Evolutionary conservation across 2,797 vertebrate species (phyloP), one percentile per base, ranked within the genome.

Genomic region (Takifugu ocellatus): DNA sequence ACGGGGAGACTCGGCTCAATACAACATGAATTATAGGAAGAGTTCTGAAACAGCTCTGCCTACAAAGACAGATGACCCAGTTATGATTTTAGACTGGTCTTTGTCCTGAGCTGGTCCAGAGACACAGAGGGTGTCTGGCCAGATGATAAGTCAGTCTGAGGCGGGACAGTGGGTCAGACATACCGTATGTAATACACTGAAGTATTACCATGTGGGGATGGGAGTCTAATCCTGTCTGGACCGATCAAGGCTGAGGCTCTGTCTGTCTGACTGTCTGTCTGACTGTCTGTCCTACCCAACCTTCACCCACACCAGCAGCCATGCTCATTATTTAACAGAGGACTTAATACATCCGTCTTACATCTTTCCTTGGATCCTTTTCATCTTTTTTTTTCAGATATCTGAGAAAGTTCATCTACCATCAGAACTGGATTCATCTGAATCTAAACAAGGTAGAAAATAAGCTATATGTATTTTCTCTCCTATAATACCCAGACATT

Each of bases 361-460:
- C 33, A 33, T 27, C 33, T 43, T 31, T 27, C 54, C 11, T 24
- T 27, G 16, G 15, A 46, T 12, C 7, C 54, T 47, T n/a, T 21
- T 24, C 10, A 42, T 26, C 17, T 73, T 3, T 54, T 43, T 59
- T 50, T 79, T 65, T 43, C 69, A 92, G 90, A 70, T 82, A 25
- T 64, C 79, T 17, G 68, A 83, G 27, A 70, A 16, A 56, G 61
- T n/a, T 14, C 51, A 51, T 54, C 78, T 85, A 60, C 56, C 56
- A 0, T 54, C 72, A 36, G 25, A 59, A 39, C 66, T 65, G 46
- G 82, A 84, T 70, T 70, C 75, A 56, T 59, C 77, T 63, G 77
- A 84, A 61, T 53, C 61, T 56, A 64, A 83, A 25, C 74, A 74
- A 79, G 89, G 91, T 92, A 80, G 49, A 66, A 46, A 29, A 26